Evolutionary conservation across 2,888 invertebrate species (phyloP).

Genomic region (Lasioglossum villosulum): DNA sequence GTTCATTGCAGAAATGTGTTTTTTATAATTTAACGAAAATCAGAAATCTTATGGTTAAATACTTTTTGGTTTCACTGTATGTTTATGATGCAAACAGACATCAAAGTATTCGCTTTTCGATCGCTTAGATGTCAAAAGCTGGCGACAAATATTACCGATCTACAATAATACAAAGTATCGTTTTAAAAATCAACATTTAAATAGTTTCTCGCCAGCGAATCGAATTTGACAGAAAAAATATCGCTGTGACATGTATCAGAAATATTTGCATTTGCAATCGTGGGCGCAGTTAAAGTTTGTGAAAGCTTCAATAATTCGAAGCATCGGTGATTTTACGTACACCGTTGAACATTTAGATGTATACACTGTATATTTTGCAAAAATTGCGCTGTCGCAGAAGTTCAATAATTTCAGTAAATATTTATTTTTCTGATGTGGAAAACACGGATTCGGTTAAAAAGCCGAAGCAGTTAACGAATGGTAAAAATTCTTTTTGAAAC

Average conservation of each 20-base stretch:
- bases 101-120: background rate
- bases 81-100: background rate
- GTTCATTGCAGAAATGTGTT: too few relatives aligned
- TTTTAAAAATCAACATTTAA: slow-evolving; percentile 45
- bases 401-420: background rate
- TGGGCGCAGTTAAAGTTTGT: background rate
- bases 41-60: too few relatives aligned
- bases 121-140: background rate
- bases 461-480: background rate
- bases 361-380: background rate
- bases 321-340: background rate
- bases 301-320: background rate
- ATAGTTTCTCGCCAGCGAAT: slow-evolving; percentile 23
- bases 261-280: slow-evolving; percentile 15
- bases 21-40: too few relatives aligned
- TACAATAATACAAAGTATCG: background rate
- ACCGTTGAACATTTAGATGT: background rate
- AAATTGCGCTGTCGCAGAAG: background rate
- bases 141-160: background rate
- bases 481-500: background rate
- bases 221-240: slow-evolving; percentile 12
- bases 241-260: background rate
- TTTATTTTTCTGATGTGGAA: background rate
- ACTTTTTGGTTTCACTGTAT: too few relatives aligned
- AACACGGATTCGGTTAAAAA: background rate